Evolutionary conservation across 2,888 invertebrate genomes (phyloP).

Genomic region (Disparrhopalites patrizii): DNA sequence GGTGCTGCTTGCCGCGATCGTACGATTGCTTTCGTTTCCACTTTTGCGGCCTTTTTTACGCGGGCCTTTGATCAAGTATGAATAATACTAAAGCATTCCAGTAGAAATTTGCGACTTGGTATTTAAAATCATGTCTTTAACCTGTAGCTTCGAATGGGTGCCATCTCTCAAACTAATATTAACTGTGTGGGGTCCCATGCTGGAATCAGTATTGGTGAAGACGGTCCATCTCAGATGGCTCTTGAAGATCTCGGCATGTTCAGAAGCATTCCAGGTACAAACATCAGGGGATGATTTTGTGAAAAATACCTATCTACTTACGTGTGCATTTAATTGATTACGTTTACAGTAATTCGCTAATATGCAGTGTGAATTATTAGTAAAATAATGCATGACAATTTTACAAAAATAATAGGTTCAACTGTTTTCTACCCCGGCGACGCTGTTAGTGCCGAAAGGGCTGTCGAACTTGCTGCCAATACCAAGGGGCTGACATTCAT

Average conservation of each 20-base stretch:
- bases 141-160: conserved; percentile 90
- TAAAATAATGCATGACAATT: too few species aligned
- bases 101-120: neutral
- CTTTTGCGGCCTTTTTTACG: conserved; percentile 97
- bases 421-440: conserved; percentile 73
- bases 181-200: conserved; percentile 97
- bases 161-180: conserved; percentile 95
- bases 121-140: conserved; percentile 23
- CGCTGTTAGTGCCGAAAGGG: conserved; percentile 90
- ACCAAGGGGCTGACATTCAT: conserved; percentile 93
- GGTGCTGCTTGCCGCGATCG: conserved; percentile 91
- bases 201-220: conserved; percentile 97
- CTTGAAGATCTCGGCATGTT: conserved; percentile 97
- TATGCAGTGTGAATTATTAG: too few species aligned
- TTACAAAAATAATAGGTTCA: conserved; percentile 51
- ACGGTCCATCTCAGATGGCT: conserved; percentile 99
- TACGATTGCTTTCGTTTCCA: conserved; percentile 89
- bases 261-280: conserved; percentile 78
- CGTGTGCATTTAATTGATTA: neutral
- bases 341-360: too few species aligned
- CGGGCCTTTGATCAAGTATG: conserved; percentile 89
- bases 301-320: neutral
- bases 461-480: conserved; percentile 93
- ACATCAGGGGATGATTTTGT: neutral
- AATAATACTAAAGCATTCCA: neutral